Evolutionary conservation across 2,888 invertebrate genomes (phyloP).

Genomic region (Ectemnius lituratus): DNA sequence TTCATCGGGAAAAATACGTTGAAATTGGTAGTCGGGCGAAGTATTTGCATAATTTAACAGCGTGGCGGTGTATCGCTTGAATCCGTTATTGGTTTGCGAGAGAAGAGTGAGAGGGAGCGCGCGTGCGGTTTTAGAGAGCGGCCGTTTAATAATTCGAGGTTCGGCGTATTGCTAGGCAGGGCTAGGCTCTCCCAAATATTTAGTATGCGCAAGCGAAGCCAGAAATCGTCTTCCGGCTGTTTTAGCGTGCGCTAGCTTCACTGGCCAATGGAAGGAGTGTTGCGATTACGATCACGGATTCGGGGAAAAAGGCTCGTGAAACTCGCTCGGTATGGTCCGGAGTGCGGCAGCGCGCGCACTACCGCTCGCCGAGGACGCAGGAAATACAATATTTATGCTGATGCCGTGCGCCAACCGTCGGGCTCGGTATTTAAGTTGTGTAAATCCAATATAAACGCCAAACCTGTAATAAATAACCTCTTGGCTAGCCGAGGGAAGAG

Average conservation of each 20-base stretch:
- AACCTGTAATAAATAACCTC: slow-evolving; percentile 76
- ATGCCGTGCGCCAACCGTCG: slow-evolving; percentile 65
- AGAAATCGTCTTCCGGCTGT: slow-evolving; percentile 39
- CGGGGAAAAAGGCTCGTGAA: slow-evolving; percentile 48
- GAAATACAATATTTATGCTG: slow-evolving; percentile 76
- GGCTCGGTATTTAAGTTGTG: slow-evolving; percentile 76
- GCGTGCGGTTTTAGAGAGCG: neutral
- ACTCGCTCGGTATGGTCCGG: slow-evolving; percentile 34
- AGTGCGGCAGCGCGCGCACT: slow-evolving; percentile 22
- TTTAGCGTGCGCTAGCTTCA: slow-evolving; percentile 12
- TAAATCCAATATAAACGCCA: slow-evolving; percentile 77
- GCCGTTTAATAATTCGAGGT: neutral
- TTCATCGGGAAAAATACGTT: neutral
- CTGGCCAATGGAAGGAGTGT: slow-evolving; percentile 21
- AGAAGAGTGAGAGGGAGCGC: neutral
- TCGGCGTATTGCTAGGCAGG: slow-evolving; percentile 1
- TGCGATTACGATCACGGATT: slow-evolving; percentile 47
- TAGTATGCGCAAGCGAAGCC: slow-evolving; percentile 6
- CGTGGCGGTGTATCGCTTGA: neutral
- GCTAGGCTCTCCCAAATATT: slow-evolving; percentile 9
- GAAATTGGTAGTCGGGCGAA: neutral
- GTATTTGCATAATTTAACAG: slow-evolving; percentile 6
- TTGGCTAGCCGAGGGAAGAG: slow-evolving; percentile 61
- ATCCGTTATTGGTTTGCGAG: neutral
- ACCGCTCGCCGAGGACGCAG: slow-evolving; percentile 36